Conservation (phyloP, 2,113 vertebrate genomes). For the Motacilla alba region DNA sequence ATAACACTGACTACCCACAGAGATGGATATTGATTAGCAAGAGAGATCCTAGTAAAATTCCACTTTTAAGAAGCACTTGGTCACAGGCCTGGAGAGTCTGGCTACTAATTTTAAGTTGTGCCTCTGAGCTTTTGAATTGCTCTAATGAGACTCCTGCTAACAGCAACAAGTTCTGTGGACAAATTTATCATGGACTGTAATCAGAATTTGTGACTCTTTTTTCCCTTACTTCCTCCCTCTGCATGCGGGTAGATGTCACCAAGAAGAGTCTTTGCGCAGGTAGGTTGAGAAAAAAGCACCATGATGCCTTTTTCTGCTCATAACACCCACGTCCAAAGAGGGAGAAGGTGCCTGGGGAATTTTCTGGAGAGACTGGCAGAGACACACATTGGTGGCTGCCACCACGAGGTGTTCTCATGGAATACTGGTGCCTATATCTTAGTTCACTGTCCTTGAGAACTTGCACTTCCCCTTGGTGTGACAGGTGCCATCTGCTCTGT, state of each 20-base stretch:
- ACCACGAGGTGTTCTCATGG: background rate
- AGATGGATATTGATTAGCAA: background rate
- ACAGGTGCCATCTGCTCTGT: background rate
- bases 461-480: background rate
- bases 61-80: background rate
- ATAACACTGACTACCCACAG: background rate
- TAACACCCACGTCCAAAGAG: rapidly evolving
- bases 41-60: background rate
- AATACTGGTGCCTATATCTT: background rate
- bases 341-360: background rate
- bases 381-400: background rate
- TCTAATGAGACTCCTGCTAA: background rate
- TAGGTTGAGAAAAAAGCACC: background rate
- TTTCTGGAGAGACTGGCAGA: background rate
- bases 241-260: background rate
- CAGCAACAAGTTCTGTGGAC: background rate
- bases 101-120: background rate
- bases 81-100: background rate
- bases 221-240: background rate
- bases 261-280: background rate
- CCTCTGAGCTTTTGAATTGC: background rate
- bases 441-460: background rate
- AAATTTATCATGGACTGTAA: background rate
- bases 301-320: background rate
- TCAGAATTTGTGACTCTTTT: background rate